Conservation (phyloP, 1,140 invertebrate genomes). For the Amphibalanus amphitrite region DNA sequence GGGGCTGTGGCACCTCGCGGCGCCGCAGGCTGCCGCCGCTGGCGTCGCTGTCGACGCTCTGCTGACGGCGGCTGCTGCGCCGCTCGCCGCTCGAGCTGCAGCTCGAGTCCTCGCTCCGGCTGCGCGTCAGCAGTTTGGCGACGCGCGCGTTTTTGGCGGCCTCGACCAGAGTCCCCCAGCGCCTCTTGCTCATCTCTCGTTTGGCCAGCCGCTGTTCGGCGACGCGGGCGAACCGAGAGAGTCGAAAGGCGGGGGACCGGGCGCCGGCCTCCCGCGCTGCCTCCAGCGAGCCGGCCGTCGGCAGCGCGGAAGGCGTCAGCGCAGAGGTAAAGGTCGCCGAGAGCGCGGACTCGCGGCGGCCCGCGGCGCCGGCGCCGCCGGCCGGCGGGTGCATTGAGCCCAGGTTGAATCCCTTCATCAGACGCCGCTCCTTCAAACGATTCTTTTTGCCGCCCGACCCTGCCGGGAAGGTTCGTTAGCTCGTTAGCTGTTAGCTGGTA, state of each 20-base stretch:
- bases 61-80: neutral
- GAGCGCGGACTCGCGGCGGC: neutral
- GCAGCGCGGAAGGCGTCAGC: neutral
- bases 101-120: slow-evolving; percentile 16
- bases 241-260: neutral
- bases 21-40: neutral
- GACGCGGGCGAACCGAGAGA: neutral
- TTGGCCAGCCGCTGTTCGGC: neutral
- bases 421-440: slow-evolving; percentile 68
- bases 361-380: neutral
- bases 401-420: slow-evolving; percentile 91
- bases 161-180: slow-evolving; percentile 19
- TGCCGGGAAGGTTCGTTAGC: too few relatives aligned
- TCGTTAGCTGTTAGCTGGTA: too few relatives aligned
- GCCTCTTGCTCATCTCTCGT: slow-evolving; percentile 4
- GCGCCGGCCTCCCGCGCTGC: neutral
- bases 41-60: neutral
- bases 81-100: neutral
- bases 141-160: slow-evolving; percentile 19
- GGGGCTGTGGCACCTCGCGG: neutral
- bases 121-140: slow-evolving; percentile 17
- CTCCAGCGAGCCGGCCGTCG: neutral
- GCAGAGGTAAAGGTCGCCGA: neutral
- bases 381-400: slow-evolving; percentile 6
- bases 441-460: slow-evolving; percentile 83